Conservation (phyloP, 2,797 vertebrate genomes). For the Acipenser transmontanus region DNA sequence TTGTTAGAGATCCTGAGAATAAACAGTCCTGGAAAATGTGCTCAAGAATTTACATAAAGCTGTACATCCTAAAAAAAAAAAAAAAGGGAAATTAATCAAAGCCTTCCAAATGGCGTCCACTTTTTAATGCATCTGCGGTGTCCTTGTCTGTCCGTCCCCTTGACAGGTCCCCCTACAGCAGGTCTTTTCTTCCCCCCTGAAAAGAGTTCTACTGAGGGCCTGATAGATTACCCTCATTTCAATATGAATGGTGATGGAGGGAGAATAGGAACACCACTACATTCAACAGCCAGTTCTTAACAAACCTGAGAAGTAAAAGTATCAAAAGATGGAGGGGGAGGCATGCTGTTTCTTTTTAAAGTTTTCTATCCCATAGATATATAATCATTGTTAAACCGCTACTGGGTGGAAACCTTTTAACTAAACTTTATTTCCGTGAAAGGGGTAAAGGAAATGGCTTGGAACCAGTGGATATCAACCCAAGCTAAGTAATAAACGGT, state of each 20-base stretch:
- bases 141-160: slow-evolving; percentile 60
- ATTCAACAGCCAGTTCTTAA: slow-evolving; percentile 49
- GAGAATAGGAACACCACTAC: slow-evolving; percentile 47
- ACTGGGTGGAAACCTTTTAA: neutral
- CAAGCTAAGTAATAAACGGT: slow-evolving; percentile 21
- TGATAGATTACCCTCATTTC: slow-evolving; percentile 72
- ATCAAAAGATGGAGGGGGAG: slow-evolving; percentile 23
- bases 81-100: slow-evolving; percentile 26
- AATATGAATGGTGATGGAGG: slow-evolving; percentile 59
- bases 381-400: neutral
- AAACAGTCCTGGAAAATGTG: neutral
- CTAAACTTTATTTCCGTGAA: neutral
- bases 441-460: slow-evolving; percentile 15
- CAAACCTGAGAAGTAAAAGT: slow-evolving; percentile 45
- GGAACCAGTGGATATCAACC: slow-evolving; percentile 10
- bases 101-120: slow-evolving; percentile 34
- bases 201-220: slow-evolving; percentile 52
- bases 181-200: slow-evolving; percentile 60
- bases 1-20: slow-evolving; percentile 3
- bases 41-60: slow-evolving; percentile 53
- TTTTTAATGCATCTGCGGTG: slow-evolving; percentile 73
- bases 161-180: slow-evolving; percentile 61
- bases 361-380: slow-evolving; percentile 5
- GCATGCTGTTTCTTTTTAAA: neutral
- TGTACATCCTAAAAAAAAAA: slow-evolving; percentile 26